Evolutionary conservation across 1,140 invertebrate genomes (phyloP), one percentile per base, ranked within the genome.

Genomic region (Zaprionus ornatus): DNA sequence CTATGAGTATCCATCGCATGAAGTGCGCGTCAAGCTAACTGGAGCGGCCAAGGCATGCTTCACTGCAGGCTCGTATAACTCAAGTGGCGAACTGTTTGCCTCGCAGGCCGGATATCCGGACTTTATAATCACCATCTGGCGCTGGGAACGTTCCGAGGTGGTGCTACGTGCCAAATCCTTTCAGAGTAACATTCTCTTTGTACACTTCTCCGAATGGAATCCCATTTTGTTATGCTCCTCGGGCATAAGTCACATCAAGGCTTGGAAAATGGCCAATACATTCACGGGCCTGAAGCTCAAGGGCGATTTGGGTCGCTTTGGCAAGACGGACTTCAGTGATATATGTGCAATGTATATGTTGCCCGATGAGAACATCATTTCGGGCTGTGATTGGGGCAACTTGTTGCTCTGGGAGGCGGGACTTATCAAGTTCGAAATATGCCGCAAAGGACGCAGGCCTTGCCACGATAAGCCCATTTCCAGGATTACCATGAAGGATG

Each of bases 261-360:
- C 98, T 93, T 98, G 98, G 98, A 98, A 97, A 94, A 98, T 98
- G 95, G 95, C 95, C 0, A 90, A 95, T 77, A 98, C 98, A 0
- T 98, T 98, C 87, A 98, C 97, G 0, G 97, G 97, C 2, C 92
- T 98, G 0, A 99, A 99, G 92, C 93, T 99, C 2, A 95, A 98
- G 93, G 97, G 97, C 3, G 95, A 96, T 84, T 88, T 97, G 19
- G 97, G 97, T 5, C 94, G 96, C 90, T 99, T 98, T 93, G 97
- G 97, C 1, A 97, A 97, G 93, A 98, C 97, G 15, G 97, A 98
- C 92, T 97, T 98, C 71, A 97, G 96, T 48, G 97, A 98, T 91
- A 97, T 98, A 21, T 94, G 96, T 54, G 96, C 97, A 1, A 95
- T 97, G 72, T 96, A 96, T 77, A 95, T 96, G 55, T 95, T 98